These are phyloP conservation scores for Nerophis ophidion DNA, from an alignment of 2,113 vertebrate genomes.

Conservation along the genomic window DNA sequence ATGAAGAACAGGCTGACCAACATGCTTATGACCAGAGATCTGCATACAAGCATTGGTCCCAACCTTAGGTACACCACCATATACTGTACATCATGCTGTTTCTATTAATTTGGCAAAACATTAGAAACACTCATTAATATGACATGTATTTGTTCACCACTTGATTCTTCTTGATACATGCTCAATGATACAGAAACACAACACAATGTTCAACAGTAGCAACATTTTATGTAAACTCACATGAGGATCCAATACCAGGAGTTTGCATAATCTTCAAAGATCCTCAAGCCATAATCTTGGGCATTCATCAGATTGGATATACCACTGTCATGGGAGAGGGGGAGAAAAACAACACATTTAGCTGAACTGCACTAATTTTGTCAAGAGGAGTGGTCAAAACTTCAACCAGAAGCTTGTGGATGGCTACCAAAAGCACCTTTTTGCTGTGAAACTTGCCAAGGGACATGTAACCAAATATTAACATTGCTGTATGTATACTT, in stretches of 20 bases:
- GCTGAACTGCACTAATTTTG: no score
- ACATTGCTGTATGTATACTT: no score
- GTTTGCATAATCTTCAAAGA: constrained; percentile 91
- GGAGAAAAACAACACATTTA: neutral
- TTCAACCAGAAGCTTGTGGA: no score
- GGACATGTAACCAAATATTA: no score
- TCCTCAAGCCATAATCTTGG: constrained; percentile 82
- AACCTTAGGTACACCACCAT: neutral
- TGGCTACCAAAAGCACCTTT: no score
- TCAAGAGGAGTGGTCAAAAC: no score
- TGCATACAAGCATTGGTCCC: constrained; percentile 37
- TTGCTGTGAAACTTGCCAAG: no score
- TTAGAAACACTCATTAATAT: neutral
- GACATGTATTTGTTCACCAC: neutral
- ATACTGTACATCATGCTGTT: no score
- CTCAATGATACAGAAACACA: no score
- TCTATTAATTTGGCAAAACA: neutral
- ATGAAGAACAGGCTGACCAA: constrained; percentile 86
- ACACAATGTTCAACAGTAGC: neutral
- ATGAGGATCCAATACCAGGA: constrained; percentile 95
- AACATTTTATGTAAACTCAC: constrained; percentile 69
- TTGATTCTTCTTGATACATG: neutral
- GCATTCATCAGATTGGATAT: constrained; percentile 80
- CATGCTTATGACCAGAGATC: constrained; percentile 87
- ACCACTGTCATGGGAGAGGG: constrained; percentile 63